Evolutionary conservation across 2,113 vertebrate genomes (phyloP).

Genomic region (Lota lota): DNA sequence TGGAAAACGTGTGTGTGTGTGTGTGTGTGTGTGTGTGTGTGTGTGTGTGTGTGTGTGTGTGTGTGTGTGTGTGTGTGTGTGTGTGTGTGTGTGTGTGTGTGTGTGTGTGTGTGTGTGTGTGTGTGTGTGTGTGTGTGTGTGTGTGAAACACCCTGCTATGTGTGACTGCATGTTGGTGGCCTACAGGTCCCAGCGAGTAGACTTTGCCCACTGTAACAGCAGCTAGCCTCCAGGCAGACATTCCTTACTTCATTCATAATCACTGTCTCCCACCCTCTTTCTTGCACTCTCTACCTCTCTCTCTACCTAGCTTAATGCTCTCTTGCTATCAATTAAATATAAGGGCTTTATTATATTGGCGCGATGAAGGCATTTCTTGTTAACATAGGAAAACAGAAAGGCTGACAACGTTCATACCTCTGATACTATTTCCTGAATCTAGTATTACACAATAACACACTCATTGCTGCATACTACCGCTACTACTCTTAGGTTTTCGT

Average conservation of each 20-base stretch:
- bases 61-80: conserved; percentile 10
- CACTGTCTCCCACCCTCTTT: background rate
- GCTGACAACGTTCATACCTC: too few relatives aligned
- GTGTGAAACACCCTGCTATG: conserved; percentile 36
- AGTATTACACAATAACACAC: too few relatives aligned
- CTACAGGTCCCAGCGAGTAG: conserved; percentile 41
- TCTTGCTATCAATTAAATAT: too few relatives aligned
- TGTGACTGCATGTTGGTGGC: conserved; percentile 43
- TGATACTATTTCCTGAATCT: too few relatives aligned
- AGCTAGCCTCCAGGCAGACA: background rate
- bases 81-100: background rate
- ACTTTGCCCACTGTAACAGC: background rate
- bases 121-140: conserved; percentile 1
- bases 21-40: conserved; percentile 5
- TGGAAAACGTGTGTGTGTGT: background rate
- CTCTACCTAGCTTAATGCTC: too few relatives aligned
- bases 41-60: conserved; percentile 14
- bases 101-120: conserved; percentile 6
- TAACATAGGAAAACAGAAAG: too few relatives aligned
- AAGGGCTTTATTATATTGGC: too few relatives aligned
- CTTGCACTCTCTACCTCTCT: too few relatives aligned
- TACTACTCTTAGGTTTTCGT: too few relatives aligned
- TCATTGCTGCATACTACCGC: too few relatives aligned
- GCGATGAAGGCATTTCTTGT: too few relatives aligned
- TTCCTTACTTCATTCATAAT: conserved; percentile 18